Percentiles rank a stretch among this genome's conserved stretches.
Conservation (phyloP, 2,113 vertebrate genomes). For the Rafetus swinhoei region DNA sequence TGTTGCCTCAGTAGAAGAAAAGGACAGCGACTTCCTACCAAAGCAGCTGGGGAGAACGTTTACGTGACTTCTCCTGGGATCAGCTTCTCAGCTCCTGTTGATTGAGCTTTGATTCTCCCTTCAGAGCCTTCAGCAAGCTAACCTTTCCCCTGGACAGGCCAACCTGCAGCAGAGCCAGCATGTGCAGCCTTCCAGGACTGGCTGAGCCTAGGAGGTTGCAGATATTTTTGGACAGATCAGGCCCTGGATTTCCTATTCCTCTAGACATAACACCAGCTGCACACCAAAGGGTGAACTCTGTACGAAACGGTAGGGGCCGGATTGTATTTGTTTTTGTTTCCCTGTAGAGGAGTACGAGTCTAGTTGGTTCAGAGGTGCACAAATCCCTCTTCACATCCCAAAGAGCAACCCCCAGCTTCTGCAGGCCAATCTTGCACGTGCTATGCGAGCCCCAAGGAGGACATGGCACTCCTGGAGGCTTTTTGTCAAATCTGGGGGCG, state of each 20-base stretch:
- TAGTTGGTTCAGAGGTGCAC: neutral
- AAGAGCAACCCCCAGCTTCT: neutral
- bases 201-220: neutral
- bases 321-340: neutral
- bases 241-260: neutral
- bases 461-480: neutral
- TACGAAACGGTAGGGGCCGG: rapidly evolving
- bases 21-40: neutral
- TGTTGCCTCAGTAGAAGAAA: rapidly evolving
- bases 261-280: neutral
- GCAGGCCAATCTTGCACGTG: rapidly evolving
- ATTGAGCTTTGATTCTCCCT: neutral
- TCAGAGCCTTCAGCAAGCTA: neutral
- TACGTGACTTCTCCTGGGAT: neutral
- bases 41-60: neutral
- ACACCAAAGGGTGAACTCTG: rapidly evolving
- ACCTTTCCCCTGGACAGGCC: neutral
- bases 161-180: rapidly evolving
- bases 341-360: neutral
- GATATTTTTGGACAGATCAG: neutral
- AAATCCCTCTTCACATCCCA: neutral
- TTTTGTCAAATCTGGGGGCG: neutral
- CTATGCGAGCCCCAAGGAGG: neutral
- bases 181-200: rapidly evolving
- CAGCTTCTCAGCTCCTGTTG: neutral